These are phyloP conservation scores for Trachemys scripta DNA, from an alignment of 2,113 vertebrate species.

Conservation along the genomic window DNA sequence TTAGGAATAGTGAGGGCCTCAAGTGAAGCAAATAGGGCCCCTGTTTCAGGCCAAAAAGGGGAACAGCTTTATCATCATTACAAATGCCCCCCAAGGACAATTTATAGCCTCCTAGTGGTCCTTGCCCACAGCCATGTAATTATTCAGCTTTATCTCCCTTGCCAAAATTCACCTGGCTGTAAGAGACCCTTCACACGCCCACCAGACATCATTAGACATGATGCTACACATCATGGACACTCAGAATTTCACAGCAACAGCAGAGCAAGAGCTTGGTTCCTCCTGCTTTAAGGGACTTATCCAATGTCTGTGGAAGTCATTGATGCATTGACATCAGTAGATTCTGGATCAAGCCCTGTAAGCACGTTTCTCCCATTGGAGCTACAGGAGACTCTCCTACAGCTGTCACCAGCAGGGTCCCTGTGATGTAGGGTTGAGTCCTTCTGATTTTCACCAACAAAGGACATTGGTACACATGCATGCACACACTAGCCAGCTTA, in stretches of 20 bases:
- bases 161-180: neutral
- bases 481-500: neutral
- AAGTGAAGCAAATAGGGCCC: slow-evolving; percentile 14
- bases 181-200: neutral
- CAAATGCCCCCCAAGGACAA: neutral
- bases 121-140: neutral
- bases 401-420: neutral
- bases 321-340: neutral
- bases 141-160: slow-evolving; percentile 27
- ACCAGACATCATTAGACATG: neutral
- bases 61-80: slow-evolving; percentile 41
- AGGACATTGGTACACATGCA: neutral
- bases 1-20: neutral
- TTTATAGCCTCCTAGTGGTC: neutral
- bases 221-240: neutral
- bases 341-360: neutral
- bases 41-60: slow-evolving; percentile 29
- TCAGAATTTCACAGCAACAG: neutral
- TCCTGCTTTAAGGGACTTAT: neutral
- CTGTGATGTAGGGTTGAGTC: neutral
- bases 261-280: neutral
- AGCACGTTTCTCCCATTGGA: neutral
- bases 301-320: neutral
- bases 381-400: neutral
- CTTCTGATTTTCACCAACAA: neutral